Conservation (phyloP, 2,113 vertebrate genomes). For the Rhegmatorhina hoffmannsi region DNA sequence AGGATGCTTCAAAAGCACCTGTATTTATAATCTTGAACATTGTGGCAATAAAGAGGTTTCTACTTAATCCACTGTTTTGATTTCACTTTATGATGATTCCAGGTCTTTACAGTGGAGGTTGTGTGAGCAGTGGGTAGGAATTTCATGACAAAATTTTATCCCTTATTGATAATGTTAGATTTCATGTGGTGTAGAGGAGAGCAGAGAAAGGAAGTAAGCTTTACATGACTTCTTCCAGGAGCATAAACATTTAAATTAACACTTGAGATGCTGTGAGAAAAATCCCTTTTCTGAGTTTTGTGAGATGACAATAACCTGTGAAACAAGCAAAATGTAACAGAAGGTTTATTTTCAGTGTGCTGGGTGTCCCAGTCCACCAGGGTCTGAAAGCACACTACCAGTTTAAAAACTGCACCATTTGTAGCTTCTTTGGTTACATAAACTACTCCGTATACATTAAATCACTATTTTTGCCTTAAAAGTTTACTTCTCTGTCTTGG, state of each 20-base stretch:
- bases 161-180: background rate
- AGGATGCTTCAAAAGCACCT: background rate
- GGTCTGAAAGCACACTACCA: too few relatives aligned
- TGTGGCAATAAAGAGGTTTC: background rate
- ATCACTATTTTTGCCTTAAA: too few relatives aligned
- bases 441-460: too few relatives aligned
- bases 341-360: too few relatives aligned
- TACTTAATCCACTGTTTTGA: background rate
- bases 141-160: background rate
- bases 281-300: too few relatives aligned
- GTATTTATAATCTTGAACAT: background rate
- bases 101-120: background rate
- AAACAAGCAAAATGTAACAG: too few relatives aligned
- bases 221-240: background rate
- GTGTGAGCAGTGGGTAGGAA: background rate
- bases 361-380: too few relatives aligned
- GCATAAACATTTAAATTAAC: background rate
- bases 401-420: too few relatives aligned
- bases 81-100: rapidly evolving
- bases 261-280: background rate
- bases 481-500: too few relatives aligned
- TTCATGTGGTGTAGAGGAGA: background rate
- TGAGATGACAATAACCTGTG: too few relatives aligned
- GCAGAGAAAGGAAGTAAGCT: background rate
- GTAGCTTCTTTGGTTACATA: too few relatives aligned